Percentiles rank a stretch among this genome's conserved stretches.
Conservation (phyloP, 2,113 vertebrate species). For the Platanista minor region DNA sequence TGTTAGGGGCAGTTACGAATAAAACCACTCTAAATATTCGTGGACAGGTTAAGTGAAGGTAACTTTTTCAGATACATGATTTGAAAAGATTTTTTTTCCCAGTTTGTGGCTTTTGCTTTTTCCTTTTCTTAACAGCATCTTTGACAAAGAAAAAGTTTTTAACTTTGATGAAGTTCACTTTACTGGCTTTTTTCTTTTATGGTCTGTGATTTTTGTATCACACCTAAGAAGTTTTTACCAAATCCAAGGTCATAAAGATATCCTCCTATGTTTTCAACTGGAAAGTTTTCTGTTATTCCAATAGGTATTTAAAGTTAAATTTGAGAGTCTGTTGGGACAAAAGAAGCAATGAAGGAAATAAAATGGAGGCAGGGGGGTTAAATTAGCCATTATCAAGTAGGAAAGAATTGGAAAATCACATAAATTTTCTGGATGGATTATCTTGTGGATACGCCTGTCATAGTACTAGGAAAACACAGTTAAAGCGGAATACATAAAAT, state of each 20-base stretch:
- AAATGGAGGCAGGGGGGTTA: not conserved
- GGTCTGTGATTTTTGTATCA: not conserved
- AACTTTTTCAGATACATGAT: too few relatives aligned
- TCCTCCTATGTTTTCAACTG: not conserved
- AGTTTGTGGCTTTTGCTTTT: not conserved
- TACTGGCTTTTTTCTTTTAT: not conserved
- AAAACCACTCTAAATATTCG: rapidly evolving
- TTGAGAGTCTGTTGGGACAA: not conserved
- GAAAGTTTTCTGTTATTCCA: not conserved
- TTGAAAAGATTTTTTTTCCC: not conserved
- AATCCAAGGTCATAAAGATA: not conserved
- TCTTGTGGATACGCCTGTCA: not conserved
- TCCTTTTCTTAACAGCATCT: not conserved
- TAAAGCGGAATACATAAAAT: not conserved
- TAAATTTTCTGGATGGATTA: not conserved
- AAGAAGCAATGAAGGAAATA: not conserved
- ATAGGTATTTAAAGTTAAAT: not conserved
- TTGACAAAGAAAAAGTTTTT: not conserved
- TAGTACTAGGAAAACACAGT: not conserved
- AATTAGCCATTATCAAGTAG: not conserved
- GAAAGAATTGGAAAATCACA: not conserved
- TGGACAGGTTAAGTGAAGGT: not conserved
- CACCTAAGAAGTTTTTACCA: not conserved
- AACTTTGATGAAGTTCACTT: not conserved
- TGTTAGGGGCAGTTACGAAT: not conserved